Conservation (phyloP, 2,797 vertebrate species). For the Thripadectes ignobilis region DNA sequence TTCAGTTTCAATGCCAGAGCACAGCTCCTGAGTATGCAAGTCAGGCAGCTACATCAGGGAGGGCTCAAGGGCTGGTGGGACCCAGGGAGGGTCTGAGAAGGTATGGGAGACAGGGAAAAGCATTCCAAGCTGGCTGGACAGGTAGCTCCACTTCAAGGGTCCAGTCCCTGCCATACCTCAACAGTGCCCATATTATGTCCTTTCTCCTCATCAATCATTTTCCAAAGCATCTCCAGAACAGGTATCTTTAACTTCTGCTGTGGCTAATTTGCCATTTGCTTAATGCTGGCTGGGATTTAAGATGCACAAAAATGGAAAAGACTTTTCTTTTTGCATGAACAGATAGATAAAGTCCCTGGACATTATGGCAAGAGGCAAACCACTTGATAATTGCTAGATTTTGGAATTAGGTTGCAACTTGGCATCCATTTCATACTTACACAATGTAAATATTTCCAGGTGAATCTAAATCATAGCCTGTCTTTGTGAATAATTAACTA, state of each 20-base stretch:
- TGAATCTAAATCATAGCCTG: background rate
- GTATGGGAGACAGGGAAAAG: background rate
- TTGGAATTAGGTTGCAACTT: background rate
- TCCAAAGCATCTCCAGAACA: background rate
- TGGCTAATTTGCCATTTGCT: background rate
- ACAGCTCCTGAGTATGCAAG: background rate
- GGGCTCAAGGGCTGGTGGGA: background rate
- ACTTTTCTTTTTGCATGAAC: background rate
- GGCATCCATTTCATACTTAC: background rate
- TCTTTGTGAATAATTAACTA: slow-evolving; percentile 1
- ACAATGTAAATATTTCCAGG: background rate
- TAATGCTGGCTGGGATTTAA: background rate
- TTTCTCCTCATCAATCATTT: background rate
- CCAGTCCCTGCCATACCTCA: background rate
- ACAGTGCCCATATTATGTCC: background rate
- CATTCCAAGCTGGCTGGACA: background rate
- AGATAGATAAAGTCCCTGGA: background rate
- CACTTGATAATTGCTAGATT: background rate
- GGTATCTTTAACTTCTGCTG: background rate
- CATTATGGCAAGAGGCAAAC: background rate
- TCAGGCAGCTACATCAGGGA: no score
- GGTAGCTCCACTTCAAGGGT: background rate
- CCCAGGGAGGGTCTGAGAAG: background rate
- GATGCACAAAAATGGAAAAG: background rate
- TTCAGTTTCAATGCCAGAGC: background rate